Conservation (phyloP, 2,888 invertebrate genomes). For the Fragum whitleyi region DNA sequence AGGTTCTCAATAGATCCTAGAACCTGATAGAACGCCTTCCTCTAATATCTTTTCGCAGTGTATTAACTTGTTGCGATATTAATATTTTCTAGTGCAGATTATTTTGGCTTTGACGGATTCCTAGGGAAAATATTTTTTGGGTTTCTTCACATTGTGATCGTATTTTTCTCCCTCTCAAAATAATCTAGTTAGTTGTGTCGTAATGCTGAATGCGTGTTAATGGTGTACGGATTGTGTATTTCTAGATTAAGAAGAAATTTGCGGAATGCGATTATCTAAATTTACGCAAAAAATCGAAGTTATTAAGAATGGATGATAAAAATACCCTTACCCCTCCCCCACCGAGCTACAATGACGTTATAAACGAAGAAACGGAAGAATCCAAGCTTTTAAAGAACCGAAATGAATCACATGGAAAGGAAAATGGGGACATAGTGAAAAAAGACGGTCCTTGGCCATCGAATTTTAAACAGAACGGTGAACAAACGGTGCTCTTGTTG, state of each 20-base stretch:
- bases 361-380: not conserved
- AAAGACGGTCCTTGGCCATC: not conserved
- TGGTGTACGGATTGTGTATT: not conserved
- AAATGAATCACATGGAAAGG: constrained; percentile 8
- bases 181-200: not conserved
- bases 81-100: not conserved
- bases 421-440: constrained; percentile 11
- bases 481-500: constrained; percentile 9
- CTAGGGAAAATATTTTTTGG: not conserved
- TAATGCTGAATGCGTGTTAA: not conserved
- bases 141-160: not conserved
- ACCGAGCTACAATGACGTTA: constrained; percentile 17
- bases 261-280: constrained; percentile 17
- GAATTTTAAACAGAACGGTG: not conserved
- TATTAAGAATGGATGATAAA: constrained; percentile 13
- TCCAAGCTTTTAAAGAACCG: not conserved
- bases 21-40: not conserved
- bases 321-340: constrained; percentile 9
- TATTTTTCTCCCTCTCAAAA: not conserved
- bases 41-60: constrained; percentile 13
- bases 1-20: not conserved
- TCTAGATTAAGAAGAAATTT: not conserved
- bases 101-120: constrained; percentile 4
- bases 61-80: constrained; percentile 4
- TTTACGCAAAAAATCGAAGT: not conserved